Percentiles rank a stretch among this genome's conserved stretches.
These are phyloP conservation scores for Bubalus kerabau DNA, from an alignment of 2,113 vertebrate genomes.

Conservation along the genomic window DNA sequence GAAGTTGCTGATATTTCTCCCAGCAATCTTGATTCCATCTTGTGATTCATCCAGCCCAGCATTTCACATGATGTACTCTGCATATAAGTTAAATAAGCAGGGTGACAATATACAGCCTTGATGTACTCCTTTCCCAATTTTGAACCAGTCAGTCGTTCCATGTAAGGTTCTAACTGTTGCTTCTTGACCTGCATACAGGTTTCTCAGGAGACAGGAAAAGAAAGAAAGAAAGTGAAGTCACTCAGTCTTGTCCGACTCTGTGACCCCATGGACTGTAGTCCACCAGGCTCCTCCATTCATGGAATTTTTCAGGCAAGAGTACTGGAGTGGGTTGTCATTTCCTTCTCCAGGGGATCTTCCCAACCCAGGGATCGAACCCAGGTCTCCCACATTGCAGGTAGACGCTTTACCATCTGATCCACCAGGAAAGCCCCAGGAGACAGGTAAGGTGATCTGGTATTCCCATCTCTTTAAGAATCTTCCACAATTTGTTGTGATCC, in stretches of 20 bases:
- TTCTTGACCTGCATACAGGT: background rate
- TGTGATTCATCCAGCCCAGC: background rate
- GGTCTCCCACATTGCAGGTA: background rate
- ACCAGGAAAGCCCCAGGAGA: background rate
- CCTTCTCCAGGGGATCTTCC: background rate
- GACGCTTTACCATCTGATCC: background rate
- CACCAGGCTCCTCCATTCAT: background rate
- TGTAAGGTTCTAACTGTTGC: background rate
- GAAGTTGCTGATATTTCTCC: background rate
- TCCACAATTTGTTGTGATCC: background rate
- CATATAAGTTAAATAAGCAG: background rate
- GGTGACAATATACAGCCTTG: background rate
- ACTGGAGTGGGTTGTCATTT: background rate
- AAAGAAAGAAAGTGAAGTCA: background rate
- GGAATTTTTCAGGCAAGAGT: background rate
- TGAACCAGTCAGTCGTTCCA: background rate
- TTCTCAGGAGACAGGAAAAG: background rate
- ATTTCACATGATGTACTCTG: background rate
- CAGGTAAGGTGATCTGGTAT: background rate
- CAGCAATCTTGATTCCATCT: background rate
- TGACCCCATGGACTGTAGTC: background rate
- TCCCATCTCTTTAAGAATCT: background rate
- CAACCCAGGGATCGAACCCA: background rate
- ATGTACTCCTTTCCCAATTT: background rate
- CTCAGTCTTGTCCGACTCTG: background rate